A percentile compares a stretch with the other conserved stretches of the same genome.
Conservation (phyloP, 2,888 invertebrate genomes). For the Machimus rusticus region DNA sequence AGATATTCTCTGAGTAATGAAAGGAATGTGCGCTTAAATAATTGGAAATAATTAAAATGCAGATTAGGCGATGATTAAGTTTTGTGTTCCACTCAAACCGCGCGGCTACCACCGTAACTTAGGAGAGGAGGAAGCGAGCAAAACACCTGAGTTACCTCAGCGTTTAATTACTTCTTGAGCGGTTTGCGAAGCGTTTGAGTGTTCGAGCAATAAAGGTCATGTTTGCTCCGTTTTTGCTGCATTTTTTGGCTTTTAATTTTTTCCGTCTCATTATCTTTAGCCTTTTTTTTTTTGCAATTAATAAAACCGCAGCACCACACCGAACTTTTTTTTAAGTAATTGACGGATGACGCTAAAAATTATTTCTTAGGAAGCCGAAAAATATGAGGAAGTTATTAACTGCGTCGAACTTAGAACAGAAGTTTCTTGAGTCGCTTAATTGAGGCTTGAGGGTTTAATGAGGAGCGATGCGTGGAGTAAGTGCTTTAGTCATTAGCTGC, state of each 20-base stretch:
- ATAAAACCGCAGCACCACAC: not conserved
- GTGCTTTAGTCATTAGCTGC: not conserved
- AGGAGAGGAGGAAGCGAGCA: not conserved
- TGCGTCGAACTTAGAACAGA: not conserved
- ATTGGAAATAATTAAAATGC: conserved; percentile 44
- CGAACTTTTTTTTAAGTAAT: not conserved
- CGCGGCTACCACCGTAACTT: not conserved
- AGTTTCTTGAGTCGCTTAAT: not conserved
- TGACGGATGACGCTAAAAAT: not conserved
- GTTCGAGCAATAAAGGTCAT: conserved; percentile 10
- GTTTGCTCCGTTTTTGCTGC: not conserved
- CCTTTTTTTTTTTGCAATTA: not conserved
- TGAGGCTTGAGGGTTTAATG: not conserved
- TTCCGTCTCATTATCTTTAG: conserved; percentile 5
- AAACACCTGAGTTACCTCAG: not conserved
- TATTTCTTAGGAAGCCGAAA: not conserved
- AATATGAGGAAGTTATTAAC: conserved; percentile 5
- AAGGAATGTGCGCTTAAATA: conserved; percentile 15
- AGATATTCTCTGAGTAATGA: conserved; percentile 41
- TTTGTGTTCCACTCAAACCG: not conserved
- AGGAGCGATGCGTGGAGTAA: not conserved
- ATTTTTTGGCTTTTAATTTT: not conserved
- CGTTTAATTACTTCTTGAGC: conserved; percentile 5
- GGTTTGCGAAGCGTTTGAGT: not conserved
- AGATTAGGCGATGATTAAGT: conserved; percentile 43